Percentiles rank a stretch among this genome's conserved stretches.
Evolutionary conservation across 2,888 invertebrate species (phyloP).

Genomic region (Diaphora mendica): DNA sequence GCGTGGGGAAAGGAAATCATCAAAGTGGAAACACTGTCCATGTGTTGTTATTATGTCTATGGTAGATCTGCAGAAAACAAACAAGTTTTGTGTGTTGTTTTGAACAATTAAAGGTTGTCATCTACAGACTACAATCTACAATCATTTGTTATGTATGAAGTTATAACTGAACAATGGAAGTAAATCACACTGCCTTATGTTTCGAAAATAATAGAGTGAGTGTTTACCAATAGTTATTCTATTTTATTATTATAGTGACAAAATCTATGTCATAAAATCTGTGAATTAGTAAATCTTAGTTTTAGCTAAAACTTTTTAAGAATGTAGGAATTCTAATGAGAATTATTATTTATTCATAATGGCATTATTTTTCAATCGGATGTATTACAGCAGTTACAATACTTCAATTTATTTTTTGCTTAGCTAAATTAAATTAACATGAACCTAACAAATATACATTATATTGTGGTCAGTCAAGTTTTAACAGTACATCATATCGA

Average conservation of each 20-base stretch:
- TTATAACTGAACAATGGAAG: conserved; percentile 62
- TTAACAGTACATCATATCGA: neutral
- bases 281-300: neutral
- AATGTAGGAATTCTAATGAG: neutral
- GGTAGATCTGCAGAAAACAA: no score
- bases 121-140: neutral
- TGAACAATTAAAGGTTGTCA: no score
- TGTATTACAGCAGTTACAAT: no score
- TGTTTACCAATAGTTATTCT: conserved; percentile 22
- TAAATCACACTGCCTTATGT: conserved; percentile 71
- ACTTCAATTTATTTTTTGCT: neutral
- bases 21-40: no score
- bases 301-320: no score
- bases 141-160: neutral
- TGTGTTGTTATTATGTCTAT: no score
- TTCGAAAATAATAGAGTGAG: conserved; percentile 76
- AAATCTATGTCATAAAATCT: neutral
- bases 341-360: no score
- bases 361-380: neutral
- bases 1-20: no score
- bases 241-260: neutral
- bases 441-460: neutral
- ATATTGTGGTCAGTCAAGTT: neutral
- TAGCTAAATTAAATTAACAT: neutral
- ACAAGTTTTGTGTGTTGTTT: neutral